phyloP scores from a whole-genome alignment of 2,797 vertebrate species.

The Hafferia zeledoni region DNA sequence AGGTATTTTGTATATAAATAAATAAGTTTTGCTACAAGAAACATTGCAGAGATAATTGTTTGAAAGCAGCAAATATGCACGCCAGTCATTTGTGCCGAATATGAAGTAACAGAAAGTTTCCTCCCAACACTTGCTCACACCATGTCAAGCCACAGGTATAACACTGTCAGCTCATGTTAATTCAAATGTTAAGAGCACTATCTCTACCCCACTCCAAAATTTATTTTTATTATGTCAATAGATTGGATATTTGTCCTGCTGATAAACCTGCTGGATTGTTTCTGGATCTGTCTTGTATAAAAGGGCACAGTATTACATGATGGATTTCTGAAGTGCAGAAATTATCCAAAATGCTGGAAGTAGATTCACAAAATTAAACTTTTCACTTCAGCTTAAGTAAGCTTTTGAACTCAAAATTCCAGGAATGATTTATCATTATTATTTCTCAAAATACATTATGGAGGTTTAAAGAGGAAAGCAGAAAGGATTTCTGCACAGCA shows the following conservation, averaged over 20 bases:
- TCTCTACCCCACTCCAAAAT: background rate
- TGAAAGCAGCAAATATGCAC: background rate
- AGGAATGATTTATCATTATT: background rate
- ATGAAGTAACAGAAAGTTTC: background rate
- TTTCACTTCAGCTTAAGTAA: background rate
- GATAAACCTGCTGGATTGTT: background rate
- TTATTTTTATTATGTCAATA: background rate
- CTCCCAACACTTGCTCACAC: background rate
- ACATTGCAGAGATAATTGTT: background rate
- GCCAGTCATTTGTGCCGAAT: background rate
- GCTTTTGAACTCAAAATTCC: background rate
- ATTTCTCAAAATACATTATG: conserved; percentile 22
- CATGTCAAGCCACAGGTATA: background rate
- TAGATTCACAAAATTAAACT: background rate
- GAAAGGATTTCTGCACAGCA: background rate
- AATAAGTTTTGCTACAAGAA: background rate
- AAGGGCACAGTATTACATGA: background rate
- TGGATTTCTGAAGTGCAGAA: background rate
- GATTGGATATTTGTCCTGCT: background rate
- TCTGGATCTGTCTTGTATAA: background rate
- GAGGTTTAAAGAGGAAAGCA: background rate
- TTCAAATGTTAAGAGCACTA: background rate
- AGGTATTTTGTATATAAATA: background rate
- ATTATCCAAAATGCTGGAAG: background rate
- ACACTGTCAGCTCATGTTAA: background rate